Evolutionary conservation across 2,113 vertebrate genomes (phyloP).

Genomic region (Oenanthe melanoleuca): DNA sequence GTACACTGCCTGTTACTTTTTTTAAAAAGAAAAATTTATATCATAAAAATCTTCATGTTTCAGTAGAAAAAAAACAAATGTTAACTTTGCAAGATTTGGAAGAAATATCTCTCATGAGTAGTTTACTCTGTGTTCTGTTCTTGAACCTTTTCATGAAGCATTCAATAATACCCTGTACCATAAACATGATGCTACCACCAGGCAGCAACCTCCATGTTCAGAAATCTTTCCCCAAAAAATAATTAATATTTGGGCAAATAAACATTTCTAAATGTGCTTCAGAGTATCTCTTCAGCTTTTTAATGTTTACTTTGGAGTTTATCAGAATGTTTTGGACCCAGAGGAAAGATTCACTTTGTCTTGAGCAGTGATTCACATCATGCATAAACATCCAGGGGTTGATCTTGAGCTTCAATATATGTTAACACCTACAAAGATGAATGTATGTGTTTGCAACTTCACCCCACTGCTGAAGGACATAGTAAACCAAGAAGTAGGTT

Average conservation of each 20-base stretch:
- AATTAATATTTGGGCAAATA: not conserved
- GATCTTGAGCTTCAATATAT: slow-evolving; percentile 72
- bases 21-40: not conserved
- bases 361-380: slow-evolving; percentile 72
- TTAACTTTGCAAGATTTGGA: not conserved
- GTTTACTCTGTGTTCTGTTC: not conserved
- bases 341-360: slow-evolving; percentile 77
- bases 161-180: not conserved
- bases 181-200: not conserved
- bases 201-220: not conserved
- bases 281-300: slow-evolving; percentile 71
- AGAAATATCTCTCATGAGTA: not conserved
- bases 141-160: not conserved
- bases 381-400: slow-evolving; percentile 68
- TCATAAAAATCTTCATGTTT: not conserved
- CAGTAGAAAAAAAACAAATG: accelerated
- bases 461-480: slow-evolving; percentile 68
- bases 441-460: slow-evolving; percentile 71
- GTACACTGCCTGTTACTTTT: not conserved
- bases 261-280: not conserved
- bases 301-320: slow-evolving; percentile 78
- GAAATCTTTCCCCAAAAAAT: not conserved
- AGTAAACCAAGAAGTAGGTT: slow-evolving; percentile 52
- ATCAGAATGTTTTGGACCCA: slow-evolving; percentile 74
- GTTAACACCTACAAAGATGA: slow-evolving; percentile 69